Conservation (phyloP, 2,797 vertebrate species). For the Sebastes taczanowskii region DNA sequence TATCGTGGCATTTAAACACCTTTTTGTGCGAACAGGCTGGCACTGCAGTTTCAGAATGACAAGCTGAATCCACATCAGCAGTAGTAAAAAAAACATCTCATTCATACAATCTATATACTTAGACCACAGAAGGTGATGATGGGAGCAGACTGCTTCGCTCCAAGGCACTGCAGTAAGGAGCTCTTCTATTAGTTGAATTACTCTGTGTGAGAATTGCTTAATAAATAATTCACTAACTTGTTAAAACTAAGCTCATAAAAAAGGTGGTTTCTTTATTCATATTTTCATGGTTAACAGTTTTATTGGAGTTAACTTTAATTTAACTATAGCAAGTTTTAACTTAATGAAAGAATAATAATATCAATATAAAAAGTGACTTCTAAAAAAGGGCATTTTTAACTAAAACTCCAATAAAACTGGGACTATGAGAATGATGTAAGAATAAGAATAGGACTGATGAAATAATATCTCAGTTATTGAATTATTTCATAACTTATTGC, state of each 20-base stretch:
- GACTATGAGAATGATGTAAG: neutral
- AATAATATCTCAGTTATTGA: neutral
- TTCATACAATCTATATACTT: neutral
- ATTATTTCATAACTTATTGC: conserved; percentile 8
- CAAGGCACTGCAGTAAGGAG: neutral
- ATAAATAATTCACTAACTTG: neutral
- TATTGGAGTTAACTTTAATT: neutral
- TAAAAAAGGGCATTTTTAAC: neutral
- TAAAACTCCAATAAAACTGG: neutral
- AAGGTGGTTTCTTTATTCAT: neutral
- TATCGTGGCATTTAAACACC: no score
- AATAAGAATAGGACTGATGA: neutral
- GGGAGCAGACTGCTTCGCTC: neutral
- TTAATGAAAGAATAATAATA: neutral
- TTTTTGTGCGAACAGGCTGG: no score
- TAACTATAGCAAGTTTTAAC: neutral
- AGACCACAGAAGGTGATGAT: neutral
- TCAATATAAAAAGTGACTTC: neutral
- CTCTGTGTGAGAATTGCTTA: neutral
- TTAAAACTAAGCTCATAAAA: neutral
- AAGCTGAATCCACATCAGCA: neutral
- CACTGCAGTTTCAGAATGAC: neutral
- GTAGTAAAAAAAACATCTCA: neutral
- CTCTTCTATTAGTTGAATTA: neutral
- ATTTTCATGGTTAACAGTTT: neutral